A percentile compares a stretch with the other conserved stretches of the same genome.
phyloP scores from a whole-genome alignment of 2,797 vertebrate genomes.

The Tenualosa thibaudeaui region DNA sequence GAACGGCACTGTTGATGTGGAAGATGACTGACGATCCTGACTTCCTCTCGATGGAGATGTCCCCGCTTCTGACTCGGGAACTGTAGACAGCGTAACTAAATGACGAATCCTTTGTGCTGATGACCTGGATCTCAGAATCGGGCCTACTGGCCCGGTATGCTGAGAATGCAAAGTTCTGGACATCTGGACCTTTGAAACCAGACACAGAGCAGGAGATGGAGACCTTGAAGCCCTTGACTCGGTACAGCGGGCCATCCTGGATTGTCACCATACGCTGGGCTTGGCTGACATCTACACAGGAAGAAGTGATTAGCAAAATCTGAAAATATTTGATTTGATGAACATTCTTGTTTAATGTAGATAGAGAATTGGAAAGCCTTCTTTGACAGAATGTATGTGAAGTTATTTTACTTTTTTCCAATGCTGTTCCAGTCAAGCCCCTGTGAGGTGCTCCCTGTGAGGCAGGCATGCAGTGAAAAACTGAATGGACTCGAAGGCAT shows the following conservation, averaged over 20 bases:
- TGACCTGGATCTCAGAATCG: constrained; percentile 22
- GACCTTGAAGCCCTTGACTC: constrained; percentile 61
- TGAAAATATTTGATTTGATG: background rate
- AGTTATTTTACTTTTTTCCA: no score
- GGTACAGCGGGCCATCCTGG: constrained; percentile 72
- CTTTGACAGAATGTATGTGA: no score
- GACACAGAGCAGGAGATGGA: constrained; percentile 71
- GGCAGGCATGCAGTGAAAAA: no score
- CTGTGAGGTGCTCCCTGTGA: no score
- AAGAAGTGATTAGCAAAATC: background rate
- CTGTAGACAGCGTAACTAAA: constrained; percentile 46
- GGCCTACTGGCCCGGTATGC: background rate
- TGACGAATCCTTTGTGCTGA: background rate
- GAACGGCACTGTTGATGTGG: constrained; percentile 57
- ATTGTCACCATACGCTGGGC: constrained; percentile 60
- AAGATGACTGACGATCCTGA: constrained; percentile 64
- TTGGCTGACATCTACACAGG: constrained; percentile 59
- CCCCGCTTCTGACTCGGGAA: fast-evolving
- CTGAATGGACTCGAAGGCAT: no score
- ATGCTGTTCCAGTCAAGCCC: no score
- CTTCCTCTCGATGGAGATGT: constrained; percentile 58
- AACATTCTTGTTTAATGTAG: no score
- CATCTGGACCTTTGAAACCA: constrained; percentile 37
- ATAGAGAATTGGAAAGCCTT: no score
- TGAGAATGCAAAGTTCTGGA: constrained; percentile 62